Percentiles rank a stretch among this genome's conserved stretches.
These are phyloP conservation scores for Tympanuchus pallidicinctus DNA, from an alignment of 2,113 vertebrate genomes.

Conservation along the genomic window DNA sequence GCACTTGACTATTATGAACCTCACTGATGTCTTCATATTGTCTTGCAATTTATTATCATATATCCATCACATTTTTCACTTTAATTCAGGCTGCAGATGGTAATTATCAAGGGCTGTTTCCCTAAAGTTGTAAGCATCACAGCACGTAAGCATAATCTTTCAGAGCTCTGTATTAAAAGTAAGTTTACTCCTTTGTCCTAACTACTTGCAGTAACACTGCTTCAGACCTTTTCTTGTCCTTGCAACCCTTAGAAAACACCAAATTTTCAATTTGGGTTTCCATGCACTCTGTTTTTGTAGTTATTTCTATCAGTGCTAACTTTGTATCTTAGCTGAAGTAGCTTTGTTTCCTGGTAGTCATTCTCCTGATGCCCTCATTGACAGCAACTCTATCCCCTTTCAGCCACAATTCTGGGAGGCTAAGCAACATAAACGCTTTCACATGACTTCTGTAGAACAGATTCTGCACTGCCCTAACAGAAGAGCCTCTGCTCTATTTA, in stretches of 20 bases:
- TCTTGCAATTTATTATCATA: neutral
- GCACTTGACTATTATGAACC: neutral
- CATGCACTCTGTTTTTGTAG: neutral
- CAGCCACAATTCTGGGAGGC: neutral
- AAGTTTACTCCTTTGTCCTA: neutral
- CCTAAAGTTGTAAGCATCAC: neutral
- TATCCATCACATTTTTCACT: neutral
- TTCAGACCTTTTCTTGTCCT: neutral
- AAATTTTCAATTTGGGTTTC: neutral
- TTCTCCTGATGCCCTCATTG: neutral
- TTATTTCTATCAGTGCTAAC: neutral
- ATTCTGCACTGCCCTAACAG: neutral
- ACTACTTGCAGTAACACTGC: neutral
- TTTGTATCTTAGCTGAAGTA: neutral
- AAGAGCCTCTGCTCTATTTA: neutral
- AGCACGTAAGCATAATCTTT: neutral
- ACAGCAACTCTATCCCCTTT: neutral
- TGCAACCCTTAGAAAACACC: neutral
- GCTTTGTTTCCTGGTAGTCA: neutral
- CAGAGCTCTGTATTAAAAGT: neutral
- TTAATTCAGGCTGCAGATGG: neutral
- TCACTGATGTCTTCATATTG: accelerated
- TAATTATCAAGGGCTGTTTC: neutral
- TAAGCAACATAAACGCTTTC: neutral
- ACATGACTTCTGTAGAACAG: neutral